Percentiles rank a stretch among this genome's conserved stretches.
Evolutionary conservation across 1,140 invertebrate species (phyloP).

Genomic region (Teleogryllus occipitalis): DNA sequence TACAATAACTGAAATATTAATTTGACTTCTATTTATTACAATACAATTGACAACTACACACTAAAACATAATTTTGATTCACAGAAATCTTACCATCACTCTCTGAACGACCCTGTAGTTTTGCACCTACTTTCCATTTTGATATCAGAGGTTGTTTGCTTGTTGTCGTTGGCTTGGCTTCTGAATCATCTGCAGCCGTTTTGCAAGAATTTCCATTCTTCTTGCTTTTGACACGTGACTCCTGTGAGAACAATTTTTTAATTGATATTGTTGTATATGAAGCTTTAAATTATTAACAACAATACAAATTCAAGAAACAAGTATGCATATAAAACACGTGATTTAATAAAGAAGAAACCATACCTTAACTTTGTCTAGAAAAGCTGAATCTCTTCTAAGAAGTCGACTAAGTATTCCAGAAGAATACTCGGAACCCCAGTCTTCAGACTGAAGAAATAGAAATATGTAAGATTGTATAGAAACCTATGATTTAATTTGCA

Average conservation of each 20-base stretch:
- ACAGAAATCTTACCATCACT: slow-evolving; percentile 39
- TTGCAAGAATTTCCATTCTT: slow-evolving; percentile 19
- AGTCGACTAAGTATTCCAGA: slow-evolving; percentile 62
- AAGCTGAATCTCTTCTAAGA: slow-evolving; percentile 51
- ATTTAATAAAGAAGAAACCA: slow-evolving; percentile 12
- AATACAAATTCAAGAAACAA: neutral
- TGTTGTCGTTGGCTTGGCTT: slow-evolving; percentile 34
- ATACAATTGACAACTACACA: too few relatives aligned
- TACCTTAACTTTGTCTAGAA: slow-evolving; percentile 35
- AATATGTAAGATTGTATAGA: slow-evolving; percentile 18
- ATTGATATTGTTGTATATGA: neutral
- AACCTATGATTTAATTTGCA: too few relatives aligned
- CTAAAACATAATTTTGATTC: neutral
- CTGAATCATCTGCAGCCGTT: slow-evolving; percentile 31
- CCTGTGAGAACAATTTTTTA: slow-evolving; percentile 21
- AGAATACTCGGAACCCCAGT: slow-evolving; percentile 61
- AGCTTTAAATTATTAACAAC: neutral
- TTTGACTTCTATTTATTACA: too few relatives aligned
- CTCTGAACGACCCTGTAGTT: slow-evolving; percentile 54
- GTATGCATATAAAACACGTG: neutral
- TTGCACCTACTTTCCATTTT: slow-evolving; percentile 59
- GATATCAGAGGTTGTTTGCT: slow-evolving; percentile 52
- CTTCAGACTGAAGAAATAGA: slow-evolving; percentile 52
- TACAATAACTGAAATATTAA: too few relatives aligned
- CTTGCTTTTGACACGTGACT: slow-evolving; percentile 24